Evolutionary conservation across 2,113 vertebrate species (phyloP).

Genomic region (Clarias batrachus): DNA sequence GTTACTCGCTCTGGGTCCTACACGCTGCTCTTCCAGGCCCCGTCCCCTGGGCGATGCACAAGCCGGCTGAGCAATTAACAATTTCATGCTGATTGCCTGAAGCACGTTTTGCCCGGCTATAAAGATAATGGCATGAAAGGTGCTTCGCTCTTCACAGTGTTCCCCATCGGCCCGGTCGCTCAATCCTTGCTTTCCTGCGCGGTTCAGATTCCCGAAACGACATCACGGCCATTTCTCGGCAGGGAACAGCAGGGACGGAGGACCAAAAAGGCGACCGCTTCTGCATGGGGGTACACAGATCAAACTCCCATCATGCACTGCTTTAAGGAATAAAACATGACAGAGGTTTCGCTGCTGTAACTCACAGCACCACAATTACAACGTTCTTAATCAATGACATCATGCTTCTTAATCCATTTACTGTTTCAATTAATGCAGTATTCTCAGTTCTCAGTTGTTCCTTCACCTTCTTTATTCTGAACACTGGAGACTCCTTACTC

Average conservation of each 20-base stretch:
- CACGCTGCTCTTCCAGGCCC: slow-evolving; percentile 71
- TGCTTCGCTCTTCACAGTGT: slow-evolving; percentile 58
- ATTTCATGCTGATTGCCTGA: slow-evolving; percentile 89
- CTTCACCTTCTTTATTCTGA: neutral
- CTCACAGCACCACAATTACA: neutral
- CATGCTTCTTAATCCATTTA: neutral
- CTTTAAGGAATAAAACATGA: slow-evolving; percentile 29
- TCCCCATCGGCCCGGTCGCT: slow-evolving; percentile 71
- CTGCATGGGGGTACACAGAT: slow-evolving; percentile 73
- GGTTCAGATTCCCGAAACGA: slow-evolving; percentile 62
- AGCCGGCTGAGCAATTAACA: slow-evolving; percentile 89
- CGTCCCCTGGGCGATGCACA: slow-evolving; percentile 81
- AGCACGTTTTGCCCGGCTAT: slow-evolving; percentile 82
- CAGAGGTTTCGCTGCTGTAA: slow-evolving; percentile 10
- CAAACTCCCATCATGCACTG: slow-evolving; percentile 62
- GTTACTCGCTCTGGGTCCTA: slow-evolving; percentile 70
- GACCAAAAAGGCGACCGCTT: slow-evolving; percentile 67
- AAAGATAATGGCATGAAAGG: slow-evolving; percentile 82
- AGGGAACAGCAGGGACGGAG: slow-evolving; percentile 69
- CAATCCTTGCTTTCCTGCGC: slow-evolving; percentile 65
- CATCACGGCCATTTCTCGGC: slow-evolving; percentile 71
- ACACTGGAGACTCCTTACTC: neutral
- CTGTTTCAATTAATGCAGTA: neutral
- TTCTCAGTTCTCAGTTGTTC: neutral
- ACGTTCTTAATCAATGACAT: neutral